Percentiles rank a stretch among this genome's conserved stretches.
phyloP scores from a whole-genome alignment of 2,113 vertebrate genomes.

The Nannospalax galili region DNA sequence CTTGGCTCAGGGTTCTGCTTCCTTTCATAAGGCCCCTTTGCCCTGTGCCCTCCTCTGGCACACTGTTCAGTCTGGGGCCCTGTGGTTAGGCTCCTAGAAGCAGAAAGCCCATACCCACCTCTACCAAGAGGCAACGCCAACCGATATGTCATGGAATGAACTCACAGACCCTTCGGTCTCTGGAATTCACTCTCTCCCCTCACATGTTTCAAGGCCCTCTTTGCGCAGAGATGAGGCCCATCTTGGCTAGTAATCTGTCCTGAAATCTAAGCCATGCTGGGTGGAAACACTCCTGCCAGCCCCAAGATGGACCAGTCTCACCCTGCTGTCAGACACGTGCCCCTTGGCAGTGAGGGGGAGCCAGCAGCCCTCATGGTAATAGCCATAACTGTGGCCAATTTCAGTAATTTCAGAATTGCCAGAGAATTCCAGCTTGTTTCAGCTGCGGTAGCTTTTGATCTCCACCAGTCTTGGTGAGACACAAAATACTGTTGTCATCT shows the following conservation, averaged over 20 bases:
- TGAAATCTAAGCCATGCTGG: background rate
- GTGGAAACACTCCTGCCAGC: background rate
- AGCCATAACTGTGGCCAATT: slow-evolving; percentile 66
- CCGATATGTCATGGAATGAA: fast-evolving
- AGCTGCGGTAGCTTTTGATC: slow-evolving; percentile 73
- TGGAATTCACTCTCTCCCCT: background rate
- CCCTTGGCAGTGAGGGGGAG: background rate
- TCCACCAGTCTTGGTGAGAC: background rate
- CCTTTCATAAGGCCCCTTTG: too few species aligned
- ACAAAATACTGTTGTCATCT: slow-evolving; percentile 63
- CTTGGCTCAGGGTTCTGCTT: background rate
- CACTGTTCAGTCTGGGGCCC: fast-evolving
- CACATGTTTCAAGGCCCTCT: background rate
- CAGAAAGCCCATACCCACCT: background rate
- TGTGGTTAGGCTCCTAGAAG: background rate
- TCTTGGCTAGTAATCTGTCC: background rate
- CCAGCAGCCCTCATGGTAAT: background rate
- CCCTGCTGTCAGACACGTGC: background rate
- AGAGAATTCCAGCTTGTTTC: slow-evolving; percentile 62
- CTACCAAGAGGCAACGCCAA: background rate
- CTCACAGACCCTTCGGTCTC: background rate
- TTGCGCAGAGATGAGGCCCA: background rate
- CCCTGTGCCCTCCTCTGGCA: background rate
- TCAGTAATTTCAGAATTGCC: slow-evolving; percentile 66
- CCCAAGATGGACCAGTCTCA: background rate